Conservation (phyloP, 2,113 vertebrate genomes). For the Phalacrocorax pelagicus region DNA sequence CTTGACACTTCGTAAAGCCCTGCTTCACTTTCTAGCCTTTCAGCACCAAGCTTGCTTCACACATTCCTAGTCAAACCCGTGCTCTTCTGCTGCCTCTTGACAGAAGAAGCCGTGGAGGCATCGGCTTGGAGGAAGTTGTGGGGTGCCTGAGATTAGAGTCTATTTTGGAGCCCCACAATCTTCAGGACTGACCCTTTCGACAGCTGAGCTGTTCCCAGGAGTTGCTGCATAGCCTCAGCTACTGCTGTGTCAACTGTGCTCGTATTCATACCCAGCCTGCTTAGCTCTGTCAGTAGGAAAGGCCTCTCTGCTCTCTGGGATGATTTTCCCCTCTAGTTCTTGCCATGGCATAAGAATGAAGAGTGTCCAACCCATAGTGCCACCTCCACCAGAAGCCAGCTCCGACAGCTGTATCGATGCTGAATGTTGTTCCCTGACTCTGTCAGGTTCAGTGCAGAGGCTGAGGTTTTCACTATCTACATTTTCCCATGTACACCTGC, state of each 20-base stretch:
- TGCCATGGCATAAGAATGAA: neutral
- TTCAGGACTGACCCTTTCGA: neutral
- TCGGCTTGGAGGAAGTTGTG: neutral
- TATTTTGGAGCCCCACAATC: constrained; percentile 33
- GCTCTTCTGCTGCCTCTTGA: constrained; percentile 17
- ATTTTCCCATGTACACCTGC: neutral
- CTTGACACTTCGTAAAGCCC: neutral
- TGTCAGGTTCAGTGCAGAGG: neutral
- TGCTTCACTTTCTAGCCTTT: neutral
- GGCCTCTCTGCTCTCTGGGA: neutral
- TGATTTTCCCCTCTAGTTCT: neutral
- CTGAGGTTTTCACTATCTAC: neutral
- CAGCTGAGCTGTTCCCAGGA: neutral
- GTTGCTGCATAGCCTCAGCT: neutral
- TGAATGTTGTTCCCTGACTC: neutral
- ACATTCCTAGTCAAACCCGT: neutral
- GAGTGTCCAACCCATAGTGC: neutral
- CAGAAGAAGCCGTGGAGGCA: neutral
- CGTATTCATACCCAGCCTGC: neutral
- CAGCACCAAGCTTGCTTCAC: neutral
- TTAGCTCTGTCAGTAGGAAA: neutral
- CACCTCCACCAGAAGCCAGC: neutral
- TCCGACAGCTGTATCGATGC: rapidly evolving
- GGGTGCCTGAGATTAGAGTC: constrained; percentile 5
- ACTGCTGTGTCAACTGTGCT: rapidly evolving